Percentiles rank a stretch among this genome's conserved stretches.
These are phyloP conservation scores for Phaenicophaeus curvirostris DNA, from an alignment of 2,797 vertebrate species.

Conservation along the genomic window DNA sequence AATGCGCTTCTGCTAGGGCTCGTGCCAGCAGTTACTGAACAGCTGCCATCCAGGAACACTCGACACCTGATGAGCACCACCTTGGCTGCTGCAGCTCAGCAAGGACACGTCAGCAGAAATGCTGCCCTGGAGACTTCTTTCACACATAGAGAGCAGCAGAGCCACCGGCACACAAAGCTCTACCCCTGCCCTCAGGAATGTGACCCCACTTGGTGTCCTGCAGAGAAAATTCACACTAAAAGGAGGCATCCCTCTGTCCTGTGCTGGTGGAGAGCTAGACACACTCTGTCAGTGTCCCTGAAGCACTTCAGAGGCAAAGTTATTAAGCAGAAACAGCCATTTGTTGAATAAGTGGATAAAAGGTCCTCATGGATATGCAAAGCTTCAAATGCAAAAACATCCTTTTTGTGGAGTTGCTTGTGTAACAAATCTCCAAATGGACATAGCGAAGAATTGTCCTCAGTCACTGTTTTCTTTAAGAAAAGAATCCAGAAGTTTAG, in stretches of 20 bases:
- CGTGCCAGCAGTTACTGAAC: not conserved
- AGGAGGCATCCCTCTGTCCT: not conserved
- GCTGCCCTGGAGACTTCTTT: not conserved
- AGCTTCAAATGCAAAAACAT: not conserved
- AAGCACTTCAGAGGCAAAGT: not conserved
- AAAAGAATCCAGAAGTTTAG: not conserved
- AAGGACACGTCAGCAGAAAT: not conserved
- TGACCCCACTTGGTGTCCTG: not conserved
- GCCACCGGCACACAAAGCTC: rapidly evolving
- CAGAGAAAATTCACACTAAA: not conserved
- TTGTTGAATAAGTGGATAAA: not conserved
- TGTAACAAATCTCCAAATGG: rapidly evolving
- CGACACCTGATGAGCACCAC: not conserved
- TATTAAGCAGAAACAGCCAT: not conserved
- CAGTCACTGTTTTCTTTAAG: not conserved
- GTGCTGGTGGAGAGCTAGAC: not conserved
- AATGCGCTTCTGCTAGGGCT: not conserved
- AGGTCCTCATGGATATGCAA: not conserved
- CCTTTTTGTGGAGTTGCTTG: rapidly evolving
- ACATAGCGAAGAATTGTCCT: not conserved
- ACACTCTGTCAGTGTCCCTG: not conserved
- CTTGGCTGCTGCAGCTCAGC: not conserved
- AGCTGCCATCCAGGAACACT: not conserved
- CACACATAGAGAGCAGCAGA: not conserved
- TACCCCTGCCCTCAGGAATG: not conserved